Evolutionary conservation across 1,140 invertebrate genomes (phyloP).

Genomic region (Cotesia chilonis): DNA sequence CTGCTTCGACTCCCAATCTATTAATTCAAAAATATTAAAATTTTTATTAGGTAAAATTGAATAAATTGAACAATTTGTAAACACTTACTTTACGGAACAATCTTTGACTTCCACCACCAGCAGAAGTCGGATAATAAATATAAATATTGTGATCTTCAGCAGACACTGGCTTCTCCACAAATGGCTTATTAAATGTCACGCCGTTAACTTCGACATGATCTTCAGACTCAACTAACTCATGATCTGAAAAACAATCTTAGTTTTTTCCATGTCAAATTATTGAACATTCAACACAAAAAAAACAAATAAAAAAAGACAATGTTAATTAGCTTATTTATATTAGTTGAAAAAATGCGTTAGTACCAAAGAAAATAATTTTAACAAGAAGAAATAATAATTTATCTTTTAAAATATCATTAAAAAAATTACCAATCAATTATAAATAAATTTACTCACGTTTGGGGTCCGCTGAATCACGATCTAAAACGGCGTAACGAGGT

Average conservation of each 20-base stretch:
- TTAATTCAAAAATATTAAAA: slow-evolving; percentile 35
- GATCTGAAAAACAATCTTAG: slow-evolving; percentile 71
- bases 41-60: neutral
- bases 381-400: slow-evolving; percentile 5
- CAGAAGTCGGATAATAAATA: slow-evolving; percentile 99
- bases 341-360: too few relatives aligned
- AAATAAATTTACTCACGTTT: slow-evolving; percentile 74
- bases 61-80: neutral
- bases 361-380: neutral
- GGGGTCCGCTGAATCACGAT: slow-evolving; percentile 90
- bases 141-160: slow-evolving; percentile 99
- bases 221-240: slow-evolving; percentile 94
- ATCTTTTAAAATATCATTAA: slow-evolving; percentile 7
- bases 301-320: slow-evolving; percentile 1
- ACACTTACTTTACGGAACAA: slow-evolving; percentile 91
- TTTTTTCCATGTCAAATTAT: slow-evolving; percentile 44
- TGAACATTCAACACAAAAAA: slow-evolving; percentile 45
- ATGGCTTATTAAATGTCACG: slow-evolving; percentile 97
- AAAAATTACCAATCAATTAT: slow-evolving; percentile 14
- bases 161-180: slow-evolving; percentile 98
- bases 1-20: slow-evolving; percentile 98
- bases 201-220: slow-evolving; percentile 99
- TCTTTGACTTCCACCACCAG: slow-evolving; percentile 96
- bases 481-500: slow-evolving; percentile 95
- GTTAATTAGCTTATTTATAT: too few relatives aligned